Evolutionary conservation across 1,140 invertebrate genomes (phyloP).

Genomic region (Dryas iulia): DNA sequence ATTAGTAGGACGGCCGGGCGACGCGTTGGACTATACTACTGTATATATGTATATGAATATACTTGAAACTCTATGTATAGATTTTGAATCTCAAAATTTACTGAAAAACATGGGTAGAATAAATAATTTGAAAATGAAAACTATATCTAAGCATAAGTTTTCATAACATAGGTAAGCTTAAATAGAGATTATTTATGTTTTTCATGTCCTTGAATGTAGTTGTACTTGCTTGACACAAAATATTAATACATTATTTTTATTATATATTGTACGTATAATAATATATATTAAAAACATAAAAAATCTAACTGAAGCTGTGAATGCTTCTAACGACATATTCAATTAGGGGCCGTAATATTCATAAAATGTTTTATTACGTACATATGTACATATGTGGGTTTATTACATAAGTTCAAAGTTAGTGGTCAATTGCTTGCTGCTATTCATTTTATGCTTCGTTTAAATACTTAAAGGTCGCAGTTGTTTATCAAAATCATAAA

Average conservation of each 20-base stretch:
- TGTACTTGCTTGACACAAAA: too few species aligned
- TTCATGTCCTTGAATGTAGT: too few species aligned
- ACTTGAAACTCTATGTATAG: too few species aligned
- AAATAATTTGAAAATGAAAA: too few species aligned
- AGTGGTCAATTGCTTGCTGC: not conserved
- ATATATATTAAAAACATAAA: not conserved
- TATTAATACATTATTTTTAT: too few species aligned
- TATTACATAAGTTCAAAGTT: not conserved
- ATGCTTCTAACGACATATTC: not conserved
- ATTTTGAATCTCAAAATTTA: too few species aligned
- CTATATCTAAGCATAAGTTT: too few species aligned
- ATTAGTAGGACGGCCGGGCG: not conserved
- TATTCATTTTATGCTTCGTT: not conserved
- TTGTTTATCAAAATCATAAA: too few species aligned
- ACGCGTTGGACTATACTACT: not conserved
- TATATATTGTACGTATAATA: not conserved
- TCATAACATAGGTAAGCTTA: too few species aligned
- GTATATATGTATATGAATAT: not conserved
- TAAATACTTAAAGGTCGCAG: not conserved
- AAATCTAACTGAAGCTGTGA: not conserved
- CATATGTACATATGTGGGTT: not conserved
- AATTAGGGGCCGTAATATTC: not conserved
- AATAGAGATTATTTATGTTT: too few species aligned
- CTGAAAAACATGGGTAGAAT: too few species aligned
- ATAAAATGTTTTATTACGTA: not conserved